Evolutionary conservation across 2,113 vertebrate genomes (phyloP), one percentile per base, ranked within the genome.

Genomic region (Rhea americana): DNA sequence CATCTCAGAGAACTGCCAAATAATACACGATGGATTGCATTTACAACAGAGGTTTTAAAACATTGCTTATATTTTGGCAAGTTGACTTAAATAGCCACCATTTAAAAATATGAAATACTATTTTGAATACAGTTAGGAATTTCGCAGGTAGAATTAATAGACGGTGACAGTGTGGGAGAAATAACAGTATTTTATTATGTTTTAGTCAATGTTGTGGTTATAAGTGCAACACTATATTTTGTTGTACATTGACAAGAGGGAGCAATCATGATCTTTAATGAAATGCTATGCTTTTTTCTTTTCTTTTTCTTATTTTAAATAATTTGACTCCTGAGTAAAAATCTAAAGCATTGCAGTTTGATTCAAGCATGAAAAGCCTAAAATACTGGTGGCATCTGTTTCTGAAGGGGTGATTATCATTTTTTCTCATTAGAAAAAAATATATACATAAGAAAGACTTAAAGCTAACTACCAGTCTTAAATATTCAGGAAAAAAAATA

Each of bases 401-500:
- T 82, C 30, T 70, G 77, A 41, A 70, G 5, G 26, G 16, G 17
- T 55, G 7, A 22, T 67, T 45, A 41, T 66, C 0, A 18, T 3
- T 80, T 91, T 76, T 76, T 61, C 28, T 82, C 5, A 32, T 35
- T 63, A 35, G 28, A 37, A 91, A 72, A 78, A 72, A 72, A 26
- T 6, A 35, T 35, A 78, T 65, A 18, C 25, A 47, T 62, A 30
- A 37, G 56, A 80, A 93, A 62, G 14, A 85, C 58, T 73, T 89
- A 21, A 67, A 50, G 5, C 37, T 82, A 91, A 91, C 70, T 73
- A 56, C 4, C 25, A 70, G 11, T 68, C 61, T 72, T 76, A 66
- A 73, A 35, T 53, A 89, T 26, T 73, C 53, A n/a, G 11, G 9
- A 9, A 0, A 0, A 28, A 65, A n/a, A 15, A 4, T 3, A 20